Conservation (phyloP, 2,113 vertebrate species). For the Notechis scutatus region DNA sequence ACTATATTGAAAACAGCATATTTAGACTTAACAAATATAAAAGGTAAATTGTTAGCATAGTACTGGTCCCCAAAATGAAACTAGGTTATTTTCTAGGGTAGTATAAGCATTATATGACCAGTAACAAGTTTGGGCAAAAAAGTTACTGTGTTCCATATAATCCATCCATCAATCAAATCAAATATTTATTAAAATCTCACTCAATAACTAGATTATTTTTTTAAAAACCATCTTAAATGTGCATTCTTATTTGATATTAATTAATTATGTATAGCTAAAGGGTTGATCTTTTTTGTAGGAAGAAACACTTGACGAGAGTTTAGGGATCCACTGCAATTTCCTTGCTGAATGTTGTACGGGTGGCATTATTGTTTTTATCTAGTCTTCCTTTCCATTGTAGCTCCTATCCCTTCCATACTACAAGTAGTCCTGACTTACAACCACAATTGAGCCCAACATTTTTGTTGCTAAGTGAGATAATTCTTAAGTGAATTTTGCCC, state of each 20-base stretch:
- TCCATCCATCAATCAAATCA: not conserved
- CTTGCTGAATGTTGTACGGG: not conserved
- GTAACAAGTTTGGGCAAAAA: not conserved
- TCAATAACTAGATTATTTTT: not conserved
- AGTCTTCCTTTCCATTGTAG: not conserved
- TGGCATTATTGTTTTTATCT: not conserved
- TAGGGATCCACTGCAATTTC: not conserved
- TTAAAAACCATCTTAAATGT: not conserved
- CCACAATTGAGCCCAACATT: not conserved
- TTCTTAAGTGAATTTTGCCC: too few relatives aligned
- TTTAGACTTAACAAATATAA: not conserved
- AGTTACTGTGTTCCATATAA: not conserved
- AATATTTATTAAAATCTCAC: not conserved
- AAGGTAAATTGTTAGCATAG: not conserved
- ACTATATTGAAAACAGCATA: not conserved
- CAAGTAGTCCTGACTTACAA: not conserved
- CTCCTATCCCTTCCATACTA: not conserved
- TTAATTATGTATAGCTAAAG: not conserved
- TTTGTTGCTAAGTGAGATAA: too few relatives aligned
- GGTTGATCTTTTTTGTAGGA: not conserved
- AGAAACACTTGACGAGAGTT: not conserved
- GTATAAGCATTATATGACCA: not conserved
- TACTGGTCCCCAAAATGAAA: not conserved
- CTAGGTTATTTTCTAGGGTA: not conserved
- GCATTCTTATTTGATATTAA: not conserved